Percentiles rank a stretch among this genome's conserved stretches.
Evolutionary conservation across 2,888 invertebrate species (phyloP).

Genomic region (Cistogaster globosa): DNA sequence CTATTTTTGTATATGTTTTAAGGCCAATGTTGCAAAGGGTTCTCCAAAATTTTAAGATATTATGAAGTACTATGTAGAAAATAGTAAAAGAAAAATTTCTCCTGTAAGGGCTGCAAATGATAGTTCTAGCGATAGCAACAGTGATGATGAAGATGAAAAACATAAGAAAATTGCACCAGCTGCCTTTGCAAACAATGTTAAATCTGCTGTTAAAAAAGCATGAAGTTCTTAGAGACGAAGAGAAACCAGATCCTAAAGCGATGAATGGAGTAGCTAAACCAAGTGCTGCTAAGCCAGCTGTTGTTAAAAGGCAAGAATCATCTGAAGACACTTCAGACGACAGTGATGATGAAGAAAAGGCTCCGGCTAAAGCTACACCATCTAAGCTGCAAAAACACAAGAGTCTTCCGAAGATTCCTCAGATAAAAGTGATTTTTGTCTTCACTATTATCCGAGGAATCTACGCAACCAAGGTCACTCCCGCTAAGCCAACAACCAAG

Average conservation of each 20-base stretch:
- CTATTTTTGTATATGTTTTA: conserved; percentile 74
- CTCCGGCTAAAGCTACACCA: conserved; percentile 58
- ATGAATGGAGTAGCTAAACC: conserved; percentile 66
- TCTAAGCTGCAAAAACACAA: conserved; percentile 43
- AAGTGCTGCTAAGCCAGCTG: conserved; percentile 64
- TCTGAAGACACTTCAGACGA: conserved; percentile 82
- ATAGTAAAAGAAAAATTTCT: conserved; percentile 83
- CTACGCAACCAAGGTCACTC: conserved; percentile 62
- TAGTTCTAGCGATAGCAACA: conserved; percentile 80
- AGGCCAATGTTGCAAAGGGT: conserved; percentile 87
- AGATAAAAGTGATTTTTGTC: conserved; percentile 77
- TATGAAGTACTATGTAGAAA: conserved; percentile 85
- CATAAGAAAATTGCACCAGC: conserved; percentile 19
- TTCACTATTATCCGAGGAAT: conserved; percentile 67
- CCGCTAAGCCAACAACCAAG: conserved; percentile 63
- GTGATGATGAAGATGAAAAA: conserved; percentile 76
- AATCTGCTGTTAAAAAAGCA: conserved; percentile 39
- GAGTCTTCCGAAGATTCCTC: conserved; percentile 66
- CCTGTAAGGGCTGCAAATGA: conserved; percentile 75
- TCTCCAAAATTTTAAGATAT: conserved; percentile 87
- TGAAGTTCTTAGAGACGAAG: conserved; percentile 69
- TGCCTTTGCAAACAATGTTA: conserved; percentile 62
- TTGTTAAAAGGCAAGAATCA: conserved; percentile 70
- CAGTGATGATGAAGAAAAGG: conserved; percentile 79
- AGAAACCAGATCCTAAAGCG: conserved; percentile 59